Base-by-base conservation (phyloP, 2,888 invertebrate species). In the Mesopsocus fuscifrons region DNA sequence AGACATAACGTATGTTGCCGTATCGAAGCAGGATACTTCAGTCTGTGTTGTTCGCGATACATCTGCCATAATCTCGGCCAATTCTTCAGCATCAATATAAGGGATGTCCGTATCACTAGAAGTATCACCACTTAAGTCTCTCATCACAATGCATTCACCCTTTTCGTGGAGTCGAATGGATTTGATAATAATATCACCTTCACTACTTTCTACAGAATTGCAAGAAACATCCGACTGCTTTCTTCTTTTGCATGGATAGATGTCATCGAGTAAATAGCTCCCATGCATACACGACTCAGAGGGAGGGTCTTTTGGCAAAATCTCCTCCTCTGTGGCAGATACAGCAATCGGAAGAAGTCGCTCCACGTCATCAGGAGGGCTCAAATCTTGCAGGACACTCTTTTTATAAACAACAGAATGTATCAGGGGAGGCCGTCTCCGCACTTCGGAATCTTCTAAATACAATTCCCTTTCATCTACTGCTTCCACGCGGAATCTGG, bases 371-470 rank as follows among this genome's bases (percentile, higher is more conserved):
- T 38, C 38, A 21, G 38, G 38, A 18, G 38, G 38, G 13, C 20
- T 38, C 11, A 38, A 38, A 38, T 38, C 38, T 3, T 5, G 6
- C 6, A 38, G 38, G 4, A 38, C 38, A 18, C 20, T 20, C 20
- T 38, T 38, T 20, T 38, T 38, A 20, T 38, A 38, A 15, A 38
- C 38, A 21, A 38, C 38, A 6, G 38, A 38, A 20, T 38, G 38
- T 18, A 38, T 38, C 16, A 38, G 21, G n/a, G 38, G 38, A 15
- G 38, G 38, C 38, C 38, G 17, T 18, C 20, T 38, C 38, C 38
- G 3, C 6, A 5, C 18, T 3, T 13, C 4, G 3, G 6, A 5
- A 21, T 38, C 38, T 11, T 11, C 26, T 11, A 26, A 11, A 9
- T 9, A 26, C 26, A 26, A 26, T 11, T 26, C 26, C 11, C 26